Evolutionary conservation across 2,113 vertebrate genomes (phyloP).

Genomic region (Sula dactylatra): DNA sequence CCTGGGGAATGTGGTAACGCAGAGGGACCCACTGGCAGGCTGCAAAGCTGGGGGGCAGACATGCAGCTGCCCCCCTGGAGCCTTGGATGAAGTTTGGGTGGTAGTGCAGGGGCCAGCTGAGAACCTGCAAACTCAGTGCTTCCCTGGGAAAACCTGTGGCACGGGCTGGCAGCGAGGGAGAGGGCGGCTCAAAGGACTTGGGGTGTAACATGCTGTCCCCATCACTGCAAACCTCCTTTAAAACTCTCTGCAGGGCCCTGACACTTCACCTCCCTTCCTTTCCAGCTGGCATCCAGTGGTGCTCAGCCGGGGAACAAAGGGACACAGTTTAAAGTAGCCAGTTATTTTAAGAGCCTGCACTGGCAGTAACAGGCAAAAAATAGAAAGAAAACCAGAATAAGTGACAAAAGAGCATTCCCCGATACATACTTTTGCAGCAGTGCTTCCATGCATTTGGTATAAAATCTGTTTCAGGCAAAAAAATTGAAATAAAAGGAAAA

Average conservation of each 20-base stretch:
- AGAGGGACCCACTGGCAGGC: neutral
- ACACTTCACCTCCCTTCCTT: slow-evolving; percentile 14
- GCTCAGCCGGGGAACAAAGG: slow-evolving; percentile 8
- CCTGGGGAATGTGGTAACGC: rapidly evolving
- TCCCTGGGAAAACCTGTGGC: neutral
- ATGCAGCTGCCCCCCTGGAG: rapidly evolving
- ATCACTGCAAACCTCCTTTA: neutral
- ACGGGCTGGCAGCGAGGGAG: rapidly evolving
- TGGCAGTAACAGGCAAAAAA: slow-evolving; percentile 21
- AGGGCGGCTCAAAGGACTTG: rapidly evolving
- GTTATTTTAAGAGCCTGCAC: slow-evolving; percentile 55
- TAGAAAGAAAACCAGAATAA: slow-evolving; percentile 50
- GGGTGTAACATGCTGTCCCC: neutral
- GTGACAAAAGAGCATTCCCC: neutral
- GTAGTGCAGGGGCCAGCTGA: neutral
- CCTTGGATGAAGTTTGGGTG: neutral
- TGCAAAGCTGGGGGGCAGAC: neutral
- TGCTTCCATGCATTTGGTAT: neutral
- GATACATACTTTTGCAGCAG: neutral
- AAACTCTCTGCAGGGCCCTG: neutral
- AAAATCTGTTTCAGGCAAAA: neutral
- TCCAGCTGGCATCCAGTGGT: neutral
- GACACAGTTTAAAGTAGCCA: neutral
- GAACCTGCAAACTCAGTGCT: neutral
- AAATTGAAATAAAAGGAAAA: neutral